Percentiles rank a stretch among this genome's conserved stretches.
Conservation (phyloP, 2,888 invertebrate species). For the Strigamia transsilvanica region DNA sequence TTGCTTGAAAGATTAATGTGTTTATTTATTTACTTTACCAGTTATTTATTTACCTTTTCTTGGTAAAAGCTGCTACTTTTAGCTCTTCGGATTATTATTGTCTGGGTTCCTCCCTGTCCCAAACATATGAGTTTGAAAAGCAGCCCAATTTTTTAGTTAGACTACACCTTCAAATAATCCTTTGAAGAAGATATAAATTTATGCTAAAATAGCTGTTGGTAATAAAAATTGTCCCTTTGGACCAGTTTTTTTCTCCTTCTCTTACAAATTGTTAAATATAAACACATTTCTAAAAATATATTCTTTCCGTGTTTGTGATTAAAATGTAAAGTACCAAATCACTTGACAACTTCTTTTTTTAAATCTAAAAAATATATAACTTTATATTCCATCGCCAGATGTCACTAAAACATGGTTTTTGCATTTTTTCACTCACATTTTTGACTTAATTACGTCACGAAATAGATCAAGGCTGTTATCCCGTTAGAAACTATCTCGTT, state of each 20-base stretch:
- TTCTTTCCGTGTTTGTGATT: too few relatives aligned
- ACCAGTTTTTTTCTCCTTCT: too few relatives aligned
- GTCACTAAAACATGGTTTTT: neutral
- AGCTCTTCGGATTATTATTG: neutral
- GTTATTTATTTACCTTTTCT: neutral
- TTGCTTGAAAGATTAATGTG: constrained; percentile 1
- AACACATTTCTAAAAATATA: too few relatives aligned
- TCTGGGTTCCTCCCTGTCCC: neutral
- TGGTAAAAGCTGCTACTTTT: neutral
- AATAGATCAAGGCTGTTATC: constrained; percentile 26
- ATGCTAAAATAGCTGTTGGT: too few relatives aligned
- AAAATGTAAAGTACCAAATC: too few relatives aligned
- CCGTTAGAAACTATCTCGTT: constrained; percentile 15
- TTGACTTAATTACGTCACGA: neutral
- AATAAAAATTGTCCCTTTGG: too few relatives aligned
- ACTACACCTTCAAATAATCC: too few relatives aligned
- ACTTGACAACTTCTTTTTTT: too few relatives aligned
- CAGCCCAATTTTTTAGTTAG: neutral
- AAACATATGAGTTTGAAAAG: neutral
- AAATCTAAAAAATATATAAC: neutral
- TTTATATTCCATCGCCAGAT: neutral
- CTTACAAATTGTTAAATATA: too few relatives aligned
- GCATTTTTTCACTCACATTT: neutral
- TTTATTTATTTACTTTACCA: neutral
- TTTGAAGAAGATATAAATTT: too few relatives aligned